phyloP scores from a whole-genome alignment of 2,888 invertebrate genomes.

The Nasonia oneida region DNA sequence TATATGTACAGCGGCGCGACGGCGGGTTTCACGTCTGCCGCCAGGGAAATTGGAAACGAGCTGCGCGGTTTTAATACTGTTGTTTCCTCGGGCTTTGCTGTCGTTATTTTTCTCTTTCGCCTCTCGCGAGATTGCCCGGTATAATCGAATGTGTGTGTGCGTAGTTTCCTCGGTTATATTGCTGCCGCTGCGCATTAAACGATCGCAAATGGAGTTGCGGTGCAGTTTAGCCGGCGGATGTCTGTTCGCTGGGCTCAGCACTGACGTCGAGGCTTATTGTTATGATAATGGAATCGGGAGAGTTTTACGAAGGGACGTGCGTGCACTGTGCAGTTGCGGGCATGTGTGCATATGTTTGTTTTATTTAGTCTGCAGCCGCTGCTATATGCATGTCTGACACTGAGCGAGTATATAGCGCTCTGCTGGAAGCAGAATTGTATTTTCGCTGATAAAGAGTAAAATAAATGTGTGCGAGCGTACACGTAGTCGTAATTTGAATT shows the following conservation, averaged over 20 bases:
- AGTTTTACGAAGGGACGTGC: not conserved
- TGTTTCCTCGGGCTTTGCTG: conserved; percentile 15
- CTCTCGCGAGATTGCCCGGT: not conserved
- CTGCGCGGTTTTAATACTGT: conserved; percentile 23
- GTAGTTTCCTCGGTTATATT: not conserved
- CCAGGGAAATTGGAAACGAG: conserved; percentile 46
- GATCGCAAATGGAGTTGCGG: not conserved
- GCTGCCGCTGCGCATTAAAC: not conserved
- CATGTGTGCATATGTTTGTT: not conserved
- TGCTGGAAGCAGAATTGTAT: not conserved
- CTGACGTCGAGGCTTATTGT: conserved; percentile 4
- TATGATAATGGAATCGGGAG: conserved; percentile 2
- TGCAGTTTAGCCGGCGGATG: not conserved
- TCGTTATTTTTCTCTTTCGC: not conserved
- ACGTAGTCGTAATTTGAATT: not conserved
- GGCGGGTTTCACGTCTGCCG: conserved; percentile 39
- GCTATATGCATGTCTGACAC: no score
- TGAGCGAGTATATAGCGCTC: not conserved
- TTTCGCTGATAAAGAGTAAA: not conserved
- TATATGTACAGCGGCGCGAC: not conserved
- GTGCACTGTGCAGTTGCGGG: not conserved
- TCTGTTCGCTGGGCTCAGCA: not conserved
- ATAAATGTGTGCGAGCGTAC: not conserved
- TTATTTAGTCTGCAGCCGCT: not conserved
- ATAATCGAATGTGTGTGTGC: not conserved